Evolutionary conservation across 2,113 vertebrate species (phyloP), one percentile per base, ranked within the genome.

Genomic region (Acanthochromis polyacanthus): DNA sequence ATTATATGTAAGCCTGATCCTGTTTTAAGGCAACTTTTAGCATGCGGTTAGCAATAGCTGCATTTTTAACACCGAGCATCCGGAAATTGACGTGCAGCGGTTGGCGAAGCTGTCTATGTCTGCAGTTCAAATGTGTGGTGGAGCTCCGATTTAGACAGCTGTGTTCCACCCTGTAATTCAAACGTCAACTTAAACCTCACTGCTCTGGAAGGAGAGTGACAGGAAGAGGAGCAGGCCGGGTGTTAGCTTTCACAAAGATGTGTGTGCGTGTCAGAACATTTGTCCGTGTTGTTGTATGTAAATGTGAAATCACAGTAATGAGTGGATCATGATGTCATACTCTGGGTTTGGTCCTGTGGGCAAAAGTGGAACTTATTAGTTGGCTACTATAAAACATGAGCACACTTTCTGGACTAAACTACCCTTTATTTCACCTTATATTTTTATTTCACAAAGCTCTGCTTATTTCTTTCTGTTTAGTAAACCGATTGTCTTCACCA

Each of bases 151-250:
- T 89, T 88, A 92, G 84, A 92, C 65, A 80, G 75, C 59, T 38
- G 12, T 43, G 80, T 74, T 82, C 62, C 82, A 90, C 88, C 90
- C 91, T 90, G 85, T 89, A 90, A 93, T 93, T 92, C 83, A 64
- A 51, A 81, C 30, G 52, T 81, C 46, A 53, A 17, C 65, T 59
- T 72, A 62, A 88, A 84, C 83, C 88, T 87, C 81, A 84, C 53
- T 10, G 76, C 63, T 57, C 59, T 77, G 82, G 79, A 86, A 71
- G 70, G 71, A 87, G 66, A 80, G 72, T 70, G 81, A 88, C 83
- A 79, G 83, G 73, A 85, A 89, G 83, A 51, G 61, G 56, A 75
- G 64, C 51, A 20, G 64, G 60, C 58, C 0, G 0, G 62, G 57
- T n/a, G 51, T 36, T 23, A 22, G 48, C 66, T 73, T 80, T 60